Evolutionary conservation across 1,140 invertebrate genomes (phyloP).

Genomic region (Atta cephalotes): DNA sequence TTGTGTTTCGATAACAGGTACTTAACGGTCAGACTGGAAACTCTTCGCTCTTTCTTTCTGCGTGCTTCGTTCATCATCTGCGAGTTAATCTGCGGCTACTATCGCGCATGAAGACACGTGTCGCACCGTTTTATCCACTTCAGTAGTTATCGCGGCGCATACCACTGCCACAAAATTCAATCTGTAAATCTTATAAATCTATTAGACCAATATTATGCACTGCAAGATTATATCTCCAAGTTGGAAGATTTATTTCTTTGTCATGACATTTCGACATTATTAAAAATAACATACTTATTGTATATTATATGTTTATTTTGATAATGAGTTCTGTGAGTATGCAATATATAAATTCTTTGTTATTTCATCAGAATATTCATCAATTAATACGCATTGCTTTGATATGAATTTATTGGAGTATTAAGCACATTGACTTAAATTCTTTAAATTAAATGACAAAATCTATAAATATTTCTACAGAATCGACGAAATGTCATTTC

Average conservation of each 20-base stretch:
- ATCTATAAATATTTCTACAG: background rate
- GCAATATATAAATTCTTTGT: background rate
- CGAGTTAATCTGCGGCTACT: constrained; percentile 38
- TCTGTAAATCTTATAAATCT: background rate
- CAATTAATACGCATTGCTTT: background rate
- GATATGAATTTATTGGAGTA: constrained; percentile 2
- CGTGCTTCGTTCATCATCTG: constrained; percentile 60
- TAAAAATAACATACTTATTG: background rate
- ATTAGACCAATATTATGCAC: constrained; percentile 3
- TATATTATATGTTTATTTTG: background rate
- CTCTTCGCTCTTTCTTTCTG: constrained; percentile 55
- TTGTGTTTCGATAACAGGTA: constrained; percentile 83
- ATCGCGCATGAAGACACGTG: constrained; percentile 43
- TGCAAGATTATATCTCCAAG: background rate
- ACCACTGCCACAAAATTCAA: constrained; percentile 2
- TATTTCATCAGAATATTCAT: background rate
- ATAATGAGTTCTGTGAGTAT: no score
- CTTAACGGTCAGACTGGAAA: constrained; percentile 79
- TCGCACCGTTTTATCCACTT: constrained; percentile 42
- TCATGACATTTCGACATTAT: background rate
- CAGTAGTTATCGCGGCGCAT: background rate
- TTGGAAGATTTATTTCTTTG: background rate
- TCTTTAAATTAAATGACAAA: background rate
- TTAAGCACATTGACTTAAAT: background rate
- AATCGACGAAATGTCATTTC: constrained; percentile 12